phyloP scores from a whole-genome alignment of 2,113 vertebrate genomes.

The Corythoichthys intestinalis region DNA sequence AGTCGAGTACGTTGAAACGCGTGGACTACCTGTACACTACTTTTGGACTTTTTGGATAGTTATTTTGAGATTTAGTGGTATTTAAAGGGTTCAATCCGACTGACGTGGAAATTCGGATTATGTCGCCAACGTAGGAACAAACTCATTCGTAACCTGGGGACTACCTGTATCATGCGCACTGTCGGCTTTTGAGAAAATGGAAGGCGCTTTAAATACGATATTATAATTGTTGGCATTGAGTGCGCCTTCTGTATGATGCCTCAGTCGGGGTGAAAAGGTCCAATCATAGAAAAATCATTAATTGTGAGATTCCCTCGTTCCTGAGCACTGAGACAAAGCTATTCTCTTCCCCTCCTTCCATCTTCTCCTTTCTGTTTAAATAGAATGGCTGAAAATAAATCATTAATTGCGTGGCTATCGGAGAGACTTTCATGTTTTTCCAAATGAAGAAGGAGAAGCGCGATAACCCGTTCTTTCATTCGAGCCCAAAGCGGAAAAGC shows the following conservation, averaged over 20 bases:
- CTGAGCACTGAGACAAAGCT: slow-evolving; percentile 52
- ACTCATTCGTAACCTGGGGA: too few relatives aligned
- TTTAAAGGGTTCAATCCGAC: too few relatives aligned
- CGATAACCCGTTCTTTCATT: slow-evolving; percentile 57
- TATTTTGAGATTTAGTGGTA: too few relatives aligned
- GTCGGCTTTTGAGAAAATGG: too few relatives aligned
- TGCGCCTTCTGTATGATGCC: slow-evolving; percentile 36
- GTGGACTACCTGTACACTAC: too few relatives aligned
- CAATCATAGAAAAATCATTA: slow-evolving; percentile 62
- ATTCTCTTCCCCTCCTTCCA: slow-evolving; percentile 18
- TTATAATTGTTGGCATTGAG: background rate
- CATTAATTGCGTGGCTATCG: slow-evolving; percentile 68
- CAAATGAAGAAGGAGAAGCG: slow-evolving; percentile 45
- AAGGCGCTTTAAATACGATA: too few relatives aligned
- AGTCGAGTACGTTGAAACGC: too few relatives aligned
- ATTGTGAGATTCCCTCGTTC: slow-evolving; percentile 36
- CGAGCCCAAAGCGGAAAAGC: slow-evolving; percentile 26
- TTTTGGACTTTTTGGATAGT: too few relatives aligned
- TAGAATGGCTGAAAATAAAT: slow-evolving; percentile 68
- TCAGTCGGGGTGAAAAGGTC: slow-evolving; percentile 52
- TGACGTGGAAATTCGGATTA: too few relatives aligned
- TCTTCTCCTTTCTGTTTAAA: slow-evolving; percentile 55
- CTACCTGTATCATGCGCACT: too few relatives aligned
- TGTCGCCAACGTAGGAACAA: too few relatives aligned
- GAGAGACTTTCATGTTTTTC: slow-evolving; percentile 65